A percentile compares a stretch with the other conserved stretches of the same genome.
phyloP scores from a whole-genome alignment of 1,140 invertebrate genomes.

The Drosophila obscura region DNA sequence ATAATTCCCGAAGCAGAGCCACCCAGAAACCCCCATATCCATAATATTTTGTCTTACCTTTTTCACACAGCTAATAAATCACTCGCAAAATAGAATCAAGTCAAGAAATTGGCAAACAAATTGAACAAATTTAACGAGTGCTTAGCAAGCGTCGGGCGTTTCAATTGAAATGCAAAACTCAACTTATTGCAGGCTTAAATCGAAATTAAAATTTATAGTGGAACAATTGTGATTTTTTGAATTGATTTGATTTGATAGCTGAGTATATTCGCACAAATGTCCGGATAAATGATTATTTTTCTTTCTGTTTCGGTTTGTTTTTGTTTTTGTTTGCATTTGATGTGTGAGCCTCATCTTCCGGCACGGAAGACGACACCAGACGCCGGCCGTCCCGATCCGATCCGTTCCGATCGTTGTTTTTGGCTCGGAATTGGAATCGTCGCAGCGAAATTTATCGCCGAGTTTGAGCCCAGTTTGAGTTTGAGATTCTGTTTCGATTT shows the following conservation, averaged over 20 bases:
- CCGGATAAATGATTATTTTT: slow-evolving; percentile 11
- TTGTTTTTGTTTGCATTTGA: slow-evolving; percentile 34
- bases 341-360: slow-evolving; percentile 62
- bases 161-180: slow-evolving; percentile 55
- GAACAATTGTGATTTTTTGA: slow-evolving; percentile 43
- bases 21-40: slow-evolving; percentile 42
- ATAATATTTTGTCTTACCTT: slow-evolving; percentile 36
- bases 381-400: slow-evolving; percentile 6
- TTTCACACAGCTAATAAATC: slow-evolving; percentile 33
- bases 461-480: slow-evolving; percentile 12
- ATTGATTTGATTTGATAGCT: slow-evolving; percentile 27
- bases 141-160: slow-evolving; percentile 47
- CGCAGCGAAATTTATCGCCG: slow-evolving; percentile 62
- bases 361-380: slow-evolving; percentile 66
- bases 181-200: slow-evolving; percentile 40
- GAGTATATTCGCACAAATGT: slow-evolving; percentile 5
- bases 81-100: slow-evolving; percentile 30
- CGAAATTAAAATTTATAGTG: slow-evolving; percentile 43
- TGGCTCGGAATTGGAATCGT: slow-evolving; percentile 64
- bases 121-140: slow-evolving; percentile 21
- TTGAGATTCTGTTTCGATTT: slow-evolving; percentile 41
- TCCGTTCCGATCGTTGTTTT: slow-evolving; percentile 16
- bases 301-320: slow-evolving; percentile 26
- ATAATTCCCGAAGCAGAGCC: slow-evolving; percentile 30
- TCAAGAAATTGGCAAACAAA: slow-evolving; percentile 16